These are phyloP conservation scores for Gymnothorax reevesii DNA, from an alignment of 2,797 vertebrate genomes.

Conservation along the genomic window DNA sequence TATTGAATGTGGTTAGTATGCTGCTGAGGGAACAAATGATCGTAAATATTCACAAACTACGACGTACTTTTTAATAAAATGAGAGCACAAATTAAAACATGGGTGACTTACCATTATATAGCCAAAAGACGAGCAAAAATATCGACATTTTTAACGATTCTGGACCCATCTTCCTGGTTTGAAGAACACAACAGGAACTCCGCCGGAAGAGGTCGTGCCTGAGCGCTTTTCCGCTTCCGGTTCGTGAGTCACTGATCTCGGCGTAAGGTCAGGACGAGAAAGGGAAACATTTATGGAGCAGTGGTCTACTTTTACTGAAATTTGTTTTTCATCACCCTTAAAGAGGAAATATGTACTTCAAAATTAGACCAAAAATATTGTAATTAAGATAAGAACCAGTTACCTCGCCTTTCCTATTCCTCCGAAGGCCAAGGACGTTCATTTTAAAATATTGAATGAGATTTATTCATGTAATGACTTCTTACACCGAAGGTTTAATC, in stretches of 20 bases:
- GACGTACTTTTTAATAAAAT: not conserved
- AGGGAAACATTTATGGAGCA: no score
- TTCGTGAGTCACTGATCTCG: not conserved
- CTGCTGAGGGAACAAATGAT: not conserved
- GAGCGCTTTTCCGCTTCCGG: conserved; percentile 25
- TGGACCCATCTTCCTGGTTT: conserved; percentile 76
- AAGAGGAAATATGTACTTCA: no score
- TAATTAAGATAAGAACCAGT: no score
- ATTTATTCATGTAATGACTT: no score
- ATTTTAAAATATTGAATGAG: no score
- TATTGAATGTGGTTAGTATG: not conserved
- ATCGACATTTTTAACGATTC: conserved; percentile 54
- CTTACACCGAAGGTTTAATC: no score
- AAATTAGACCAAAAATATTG: no score
- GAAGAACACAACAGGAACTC: conserved; percentile 47
- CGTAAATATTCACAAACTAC: not conserved
- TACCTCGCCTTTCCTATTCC: no score
- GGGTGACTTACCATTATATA: conserved; percentile 58
- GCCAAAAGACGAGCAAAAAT: conserved; percentile 51
- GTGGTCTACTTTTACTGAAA: no score
- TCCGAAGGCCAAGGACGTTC: no score
- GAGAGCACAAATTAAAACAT: not conserved
- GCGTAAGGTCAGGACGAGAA: no score
- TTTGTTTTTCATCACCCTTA: no score
- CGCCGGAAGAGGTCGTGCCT: conserved; percentile 51